These are phyloP conservation scores for Pteruthius melanotis DNA, from an alignment of 2,113 vertebrate species.

Conservation along the genomic window DNA sequence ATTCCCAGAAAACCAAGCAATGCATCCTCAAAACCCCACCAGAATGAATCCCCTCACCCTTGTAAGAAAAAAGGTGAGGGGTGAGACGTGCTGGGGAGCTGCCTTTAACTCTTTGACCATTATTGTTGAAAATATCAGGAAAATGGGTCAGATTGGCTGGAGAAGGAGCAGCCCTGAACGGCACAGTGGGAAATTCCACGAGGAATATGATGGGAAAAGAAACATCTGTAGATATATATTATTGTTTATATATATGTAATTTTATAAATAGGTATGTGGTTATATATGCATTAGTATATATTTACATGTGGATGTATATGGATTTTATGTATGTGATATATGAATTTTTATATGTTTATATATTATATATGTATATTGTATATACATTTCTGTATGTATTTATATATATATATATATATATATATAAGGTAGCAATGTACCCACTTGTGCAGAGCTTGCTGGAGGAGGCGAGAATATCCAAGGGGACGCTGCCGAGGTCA, in stretches of 20 bases:
- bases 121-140: not conserved
- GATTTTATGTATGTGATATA: rapidly evolving
- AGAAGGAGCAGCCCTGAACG: not conserved
- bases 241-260: too few species aligned
- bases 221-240: not conserved
- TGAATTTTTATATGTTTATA: not conserved
- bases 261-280: too few species aligned
- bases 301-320: not conserved
- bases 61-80: not conserved
- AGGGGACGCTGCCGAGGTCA: not conserved
- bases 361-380: too few species aligned
- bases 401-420: rapidly evolving
- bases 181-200: rapidly evolving
- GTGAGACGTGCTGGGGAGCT: not conserved
- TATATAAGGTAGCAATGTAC: not conserved
- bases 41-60: not conserved
- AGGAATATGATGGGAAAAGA: not conserved
- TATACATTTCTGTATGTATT: not conserved
- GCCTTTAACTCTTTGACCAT: not conserved
- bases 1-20: rapidly evolving
- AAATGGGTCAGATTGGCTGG: not conserved
- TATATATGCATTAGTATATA: too few species aligned
- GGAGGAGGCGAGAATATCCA: not conserved
- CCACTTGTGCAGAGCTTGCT: not conserved
- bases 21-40: rapidly evolving